Base-by-base conservation (phyloP, 2,113 vertebrate species). In the Otolemur garnettii region DNA sequence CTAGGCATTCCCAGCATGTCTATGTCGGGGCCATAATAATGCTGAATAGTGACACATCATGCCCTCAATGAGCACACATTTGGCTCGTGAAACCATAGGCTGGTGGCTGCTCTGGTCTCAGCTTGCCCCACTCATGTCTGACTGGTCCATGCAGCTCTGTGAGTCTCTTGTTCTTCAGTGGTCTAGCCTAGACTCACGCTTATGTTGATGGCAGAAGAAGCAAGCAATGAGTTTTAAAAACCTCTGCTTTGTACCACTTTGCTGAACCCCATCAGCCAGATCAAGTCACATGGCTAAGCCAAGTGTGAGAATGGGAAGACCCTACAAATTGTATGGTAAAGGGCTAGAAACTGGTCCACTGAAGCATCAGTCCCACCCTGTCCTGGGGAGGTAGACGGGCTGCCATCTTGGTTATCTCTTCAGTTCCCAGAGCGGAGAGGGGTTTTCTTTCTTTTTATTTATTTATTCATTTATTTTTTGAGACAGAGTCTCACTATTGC, bases 341-440 rank as follows among this genome's bases (percentile, higher is more conserved):
- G 5, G 7, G 24, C 60, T 80, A 26, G 69, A 26, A 19, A 66
- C 68, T 9, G 2, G 24, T 3, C 22, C 22, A 18, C 8, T 12
- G 45, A 42, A 9, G 38, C 4, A 35, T 14, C 12, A 1, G 26
- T 15, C 30, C 38, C 10, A 14, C 1, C 14, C 21, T 1, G 1
- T 55, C 14, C 12, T 13, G 22, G 72, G 45, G 68, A 10, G 62
- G 64, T 42, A 30, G 5, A 57, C 22, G 12, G n/a, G 69, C 7
- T 17, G 17, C 35, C 14, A 17, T 42, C 13, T 22, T 77, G 19
- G 7, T 89, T 81, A 38, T 81, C n/a, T 75, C 66, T 77, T 66
- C 53, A 45, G 38, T 9, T 77, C 38, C 38, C 30, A 45, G 14
- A 81, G 2, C 55, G 28, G 30, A 60, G 17, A 66, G 30, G 22